Base-by-base conservation (phyloP, 1,140 invertebrate genomes). In the Caerostris darwini region DNA sequence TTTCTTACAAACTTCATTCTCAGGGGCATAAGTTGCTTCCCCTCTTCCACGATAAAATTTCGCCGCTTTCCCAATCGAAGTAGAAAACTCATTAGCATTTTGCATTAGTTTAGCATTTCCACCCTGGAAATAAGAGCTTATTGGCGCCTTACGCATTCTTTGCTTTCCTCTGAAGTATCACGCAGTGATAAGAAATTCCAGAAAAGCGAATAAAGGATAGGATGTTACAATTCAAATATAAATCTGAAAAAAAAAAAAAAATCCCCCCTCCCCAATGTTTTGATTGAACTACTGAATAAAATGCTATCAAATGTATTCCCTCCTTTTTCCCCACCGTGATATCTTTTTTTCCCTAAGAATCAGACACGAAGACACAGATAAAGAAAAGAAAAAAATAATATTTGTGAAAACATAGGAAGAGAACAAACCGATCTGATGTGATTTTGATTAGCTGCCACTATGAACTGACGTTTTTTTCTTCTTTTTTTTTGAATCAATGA, bases 391-490 rank as follows among this genome's bases (percentile, higher is more conserved):
- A 85, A 50, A 85, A 59, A 85, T 58, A 85, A 58, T 85, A 57
- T 85, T 85, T 57, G n/a, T 85, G 34, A 34, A 85, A 85, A 85
- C 54, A 85, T 59, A 57, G 8, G 14, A 34, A 50, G 34, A 8
- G 57, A 59, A 85, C 83, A 85, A 85, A 85, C 56, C 83, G 56
- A 58, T 85, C 83, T 59, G 57, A 85, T 85, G 83, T 59, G 83
- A 85, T 85, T 85, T 85, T 85, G 83, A 85, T 85, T 85, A 85
- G 83, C 83, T 85, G 83, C 54, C 83, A 85, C 56, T 85, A 85
- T 85, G 83, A 85, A 85, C 83, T 85, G 83, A 58, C 57, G 83
- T 54, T 59, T 59, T 57, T 34, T 34, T 34, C 2, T 34, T 34
- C 2, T 34, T 34, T 34, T 34, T 34, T 34, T 77, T 34, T 57